Evolutionary conservation across 2,113 vertebrate genomes (phyloP).

Genomic region (Guaruba guarouba): DNA sequence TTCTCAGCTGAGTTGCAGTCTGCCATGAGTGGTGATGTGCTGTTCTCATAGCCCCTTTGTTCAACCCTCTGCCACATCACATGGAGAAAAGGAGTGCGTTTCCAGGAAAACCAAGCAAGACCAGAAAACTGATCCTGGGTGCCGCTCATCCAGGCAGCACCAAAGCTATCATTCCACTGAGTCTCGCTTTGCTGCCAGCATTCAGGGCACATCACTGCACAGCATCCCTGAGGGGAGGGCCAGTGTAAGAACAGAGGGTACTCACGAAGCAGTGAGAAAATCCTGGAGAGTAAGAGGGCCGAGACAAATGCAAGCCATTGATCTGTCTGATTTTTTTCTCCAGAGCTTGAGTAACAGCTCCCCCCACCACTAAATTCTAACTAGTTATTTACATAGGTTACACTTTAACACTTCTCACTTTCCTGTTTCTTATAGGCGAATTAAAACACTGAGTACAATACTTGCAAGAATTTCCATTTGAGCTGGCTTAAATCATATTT

Average conservation of each 20-base stretch:
- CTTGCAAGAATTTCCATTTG: neutral
- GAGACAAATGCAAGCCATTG: neutral
- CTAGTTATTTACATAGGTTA: neutral
- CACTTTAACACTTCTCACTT: neutral
- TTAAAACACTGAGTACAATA: neutral
- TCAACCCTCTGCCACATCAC: too few species aligned
- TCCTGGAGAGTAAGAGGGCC: neutral
- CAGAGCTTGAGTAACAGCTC: neutral
- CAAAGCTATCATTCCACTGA: neutral
- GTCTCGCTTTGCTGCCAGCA: neutral
- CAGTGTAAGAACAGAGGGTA: neutral
- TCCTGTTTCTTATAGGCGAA: neutral
- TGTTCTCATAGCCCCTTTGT: neutral
- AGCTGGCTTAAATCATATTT: neutral
- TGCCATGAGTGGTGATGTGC: fast-evolving
- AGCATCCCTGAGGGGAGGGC: neutral
- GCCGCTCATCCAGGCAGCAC: neutral
- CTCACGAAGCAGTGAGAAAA: neutral
- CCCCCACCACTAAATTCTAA: neutral
- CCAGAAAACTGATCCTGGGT: neutral
- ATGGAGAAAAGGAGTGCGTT: fast-evolving
- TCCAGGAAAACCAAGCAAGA: neutral
- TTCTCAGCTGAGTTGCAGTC: neutral
- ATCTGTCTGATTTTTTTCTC: neutral
- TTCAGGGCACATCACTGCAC: fast-evolving